Base-by-base conservation (phyloP, 1,140 invertebrate species). In the Steinernema khuongi region DNA sequence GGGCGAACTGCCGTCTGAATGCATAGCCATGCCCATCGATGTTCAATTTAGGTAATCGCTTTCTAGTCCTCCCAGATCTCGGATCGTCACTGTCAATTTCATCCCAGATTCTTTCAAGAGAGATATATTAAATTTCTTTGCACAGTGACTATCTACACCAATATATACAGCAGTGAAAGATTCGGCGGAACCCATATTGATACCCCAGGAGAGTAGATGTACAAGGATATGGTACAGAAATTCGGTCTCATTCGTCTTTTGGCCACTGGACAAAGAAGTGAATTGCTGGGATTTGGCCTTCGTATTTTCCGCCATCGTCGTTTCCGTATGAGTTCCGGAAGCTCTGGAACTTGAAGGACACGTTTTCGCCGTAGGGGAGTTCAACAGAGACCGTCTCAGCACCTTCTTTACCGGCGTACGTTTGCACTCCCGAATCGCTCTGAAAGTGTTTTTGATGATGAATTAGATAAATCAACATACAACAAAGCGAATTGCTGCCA, bases 281-380 rank as follows among this genome's bases (percentile, higher is more conserved):
- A 26, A 60, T 60, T 22, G 50, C 14, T 14, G 50, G 50, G 22
- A 60, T 60, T 22, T 60, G 50, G 7, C 50, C 50, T 60, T 60
- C 50, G 50, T 60, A 60, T 22, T 60, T 60, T 11, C 50, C 50
- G 11, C 50, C 50, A 22, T 60, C 50, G 19, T 60, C 50, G 50
- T 60, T 60, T 7, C 50, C 50, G 50, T 60, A 60, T 4, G 50
- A 60, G 22, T 60, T 60, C 7, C 50, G 50, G 50, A 60, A 60
- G 50, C 50, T 60, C 50, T 60, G 50, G 50, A 60, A 60, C 22
- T 60, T 60, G 50, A 60, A 60, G 50, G 7, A n/a, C 50, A 60
- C 22, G 11, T 4, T 60, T 22, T 60, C 50, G 4, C 50, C 50
- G 19, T 60, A 60, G 19, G 50, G 50, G 7, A 60, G 19, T 7